A percentile compares a stretch with the other conserved stretches of the same genome.
These are phyloP conservation scores for Brachionus plicatilis DNA, from an alignment of 1,140 invertebrate genomes.

Conservation along the genomic window DNA sequence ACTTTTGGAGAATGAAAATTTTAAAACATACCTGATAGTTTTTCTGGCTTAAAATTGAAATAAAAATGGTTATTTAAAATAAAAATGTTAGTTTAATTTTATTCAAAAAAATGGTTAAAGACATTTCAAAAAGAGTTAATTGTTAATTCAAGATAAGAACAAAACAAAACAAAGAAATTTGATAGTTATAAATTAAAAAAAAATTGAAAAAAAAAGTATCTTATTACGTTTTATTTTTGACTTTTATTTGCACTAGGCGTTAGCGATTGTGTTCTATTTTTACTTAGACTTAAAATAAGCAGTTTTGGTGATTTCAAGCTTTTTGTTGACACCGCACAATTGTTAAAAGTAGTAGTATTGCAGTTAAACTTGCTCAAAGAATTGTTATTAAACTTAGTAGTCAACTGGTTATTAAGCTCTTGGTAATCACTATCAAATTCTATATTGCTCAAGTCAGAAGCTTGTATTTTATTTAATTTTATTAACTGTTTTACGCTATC, in stretches of 20 bases:
- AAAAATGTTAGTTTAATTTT: background rate
- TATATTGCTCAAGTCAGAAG: conserved; percentile 32
- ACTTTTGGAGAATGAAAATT: background rate
- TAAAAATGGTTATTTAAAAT: background rate
- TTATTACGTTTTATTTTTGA: conserved; percentile 7
- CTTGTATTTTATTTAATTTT: conserved; percentile 36
- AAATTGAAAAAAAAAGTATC: background rate
- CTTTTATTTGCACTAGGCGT: background rate
- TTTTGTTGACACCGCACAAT: background rate
- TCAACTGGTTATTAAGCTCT: conserved; percentile 17
- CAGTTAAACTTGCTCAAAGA: background rate
- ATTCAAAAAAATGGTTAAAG: background rate
- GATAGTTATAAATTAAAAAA: too few species aligned
- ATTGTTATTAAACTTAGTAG: background rate
- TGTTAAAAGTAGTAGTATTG: background rate
- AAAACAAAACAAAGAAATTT: background rate
- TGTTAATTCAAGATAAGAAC: background rate
- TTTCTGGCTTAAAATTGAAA: background rate
- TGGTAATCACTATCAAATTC: background rate
- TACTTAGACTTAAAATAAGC: conserved; percentile 16
- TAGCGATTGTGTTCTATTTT: conserved; percentile 6
- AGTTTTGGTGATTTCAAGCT: conserved; percentile 26
- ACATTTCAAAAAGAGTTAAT: background rate
- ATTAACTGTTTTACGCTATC: conserved; percentile 29
- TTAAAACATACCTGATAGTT: background rate